Base-by-base conservation (phyloP, 2,888 invertebrate genomes). In the Arrhopalites spinosus region DNA sequence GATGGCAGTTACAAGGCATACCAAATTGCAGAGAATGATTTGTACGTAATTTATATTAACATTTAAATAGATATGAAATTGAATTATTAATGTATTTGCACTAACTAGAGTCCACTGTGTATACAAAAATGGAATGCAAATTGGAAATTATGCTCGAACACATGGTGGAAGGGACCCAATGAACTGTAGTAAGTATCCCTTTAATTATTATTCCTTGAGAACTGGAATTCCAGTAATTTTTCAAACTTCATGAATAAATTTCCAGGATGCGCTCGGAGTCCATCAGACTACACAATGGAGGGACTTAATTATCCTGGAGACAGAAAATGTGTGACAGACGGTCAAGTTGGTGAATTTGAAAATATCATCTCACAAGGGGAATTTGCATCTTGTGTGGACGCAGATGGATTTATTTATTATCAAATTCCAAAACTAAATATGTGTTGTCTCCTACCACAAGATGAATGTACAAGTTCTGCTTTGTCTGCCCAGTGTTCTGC, bases 361-460 rank as follows among this genome's bases (percentile, higher is more conserved):
- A 43, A 61, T 1, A 68, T 73, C 7, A 74, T 78, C 43, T 71
- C 69, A 20, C 75, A 75, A 45, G 79, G 80, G 15, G 56, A 36
- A 0, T 11, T 23, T 1, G 77, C 77, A 8, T 74, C 75, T 30
- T 82, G 81, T 45, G 75, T 83, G 1, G 83, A 83, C 64, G 15
- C 23, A 3, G 83, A 83, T 69, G 83, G 83, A 43, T 79, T 76
- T 63, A 1, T 66, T 29, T 81, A 75, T 36, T 77, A 75, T 25
- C 3, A 11, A 36, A 11, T 36, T 11, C 36, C 36, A 7, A 36
- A 7, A 7, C 5, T 7, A 3, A 36, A 36, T 36, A 3, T 7
- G 36, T 36, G 36, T 36, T 36, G 36, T 36, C 36, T 36, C n/a
- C 11, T 36, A 36, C 36, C 36, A 3, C 36, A 36, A 3, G 36